Evolutionary conservation across 2,797 vertebrate species (phyloP), one percentile per base, ranked within the genome.

Genomic region (Melopsittacus undulatus): DNA sequence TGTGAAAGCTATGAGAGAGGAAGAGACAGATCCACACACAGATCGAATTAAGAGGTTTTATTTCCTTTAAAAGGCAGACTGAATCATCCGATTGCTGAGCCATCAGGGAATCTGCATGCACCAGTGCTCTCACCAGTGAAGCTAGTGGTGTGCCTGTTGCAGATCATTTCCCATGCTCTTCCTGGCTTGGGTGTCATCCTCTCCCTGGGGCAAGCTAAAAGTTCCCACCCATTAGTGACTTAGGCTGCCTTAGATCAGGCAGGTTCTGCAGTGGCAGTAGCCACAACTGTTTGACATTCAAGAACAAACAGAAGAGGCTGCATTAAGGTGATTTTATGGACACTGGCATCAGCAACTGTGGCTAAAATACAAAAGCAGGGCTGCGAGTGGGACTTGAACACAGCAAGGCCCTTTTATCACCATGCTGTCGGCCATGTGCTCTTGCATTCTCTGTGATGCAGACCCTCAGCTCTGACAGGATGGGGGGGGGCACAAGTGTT

Each of bases 71-170:
- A 84, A 87, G 38, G 38, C 63, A 64, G 42, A 45, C 18, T 38
- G 49, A 92, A 49, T 79, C 70, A 83, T 29, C 19, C 30, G 30
- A 0, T 46, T 76, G 29, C 67, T 79, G 49, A 92, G 51, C 34
- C 59, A 29, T 56, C 66, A 81, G 52, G 57, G 45, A 40, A 27
- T 40, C 17, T 45, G n/a, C 23, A 38, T 36, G 13, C 10, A n/a
- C 24, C n/a, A 27, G 24, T 0, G 0, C 11, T 73, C 56, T 54
- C 40, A 40, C 9, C 34, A 7, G 32, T 13, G 46, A 62, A 57
- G 32, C 20, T 0, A 32, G 26, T 10, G 30, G 11, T 0, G 1
- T 22, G 5, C 30, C 12, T 11, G 7, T 8, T 77, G 36, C n/a
- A 1, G 11, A 18, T 70, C 1, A 0, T 78, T 81, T 78, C 57